phyloP scores from a whole-genome alignment of 2,888 invertebrate species.

The Drosophila rellima region DNA sequence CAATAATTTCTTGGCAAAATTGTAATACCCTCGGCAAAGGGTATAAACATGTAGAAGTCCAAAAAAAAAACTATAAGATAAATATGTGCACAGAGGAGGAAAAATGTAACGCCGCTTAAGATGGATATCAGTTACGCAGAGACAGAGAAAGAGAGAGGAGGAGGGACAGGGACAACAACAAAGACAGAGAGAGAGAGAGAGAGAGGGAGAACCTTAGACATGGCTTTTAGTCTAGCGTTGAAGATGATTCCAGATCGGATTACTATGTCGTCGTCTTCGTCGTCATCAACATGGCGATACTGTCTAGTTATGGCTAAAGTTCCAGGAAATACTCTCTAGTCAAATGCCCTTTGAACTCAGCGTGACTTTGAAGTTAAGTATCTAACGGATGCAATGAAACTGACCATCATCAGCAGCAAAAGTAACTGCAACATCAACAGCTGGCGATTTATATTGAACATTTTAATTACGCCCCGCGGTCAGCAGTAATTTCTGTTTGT shows the following conservation, averaged over 20 bases:
- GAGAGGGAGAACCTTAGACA: neutral
- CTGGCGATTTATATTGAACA: slow-evolving; percentile 71
- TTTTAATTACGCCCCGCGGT: slow-evolving; percentile 71
- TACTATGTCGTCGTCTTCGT: slow-evolving; percentile 1
- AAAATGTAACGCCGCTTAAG: slow-evolving; percentile 74
- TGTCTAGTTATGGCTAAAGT: slow-evolving; percentile 18
- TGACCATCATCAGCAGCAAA: slow-evolving; percentile 1
- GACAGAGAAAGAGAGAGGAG: slow-evolving; percentile 7
- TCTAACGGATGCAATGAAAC: slow-evolving; percentile 16
- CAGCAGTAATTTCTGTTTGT: slow-evolving; percentile 54
- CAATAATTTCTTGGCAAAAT: no score
- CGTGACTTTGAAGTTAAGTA: slow-evolving; percentile 13
- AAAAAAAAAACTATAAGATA: slow-evolving; percentile 25
- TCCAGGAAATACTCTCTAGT: slow-evolving; percentile 16
- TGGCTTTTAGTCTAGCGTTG: slow-evolving; percentile 1
- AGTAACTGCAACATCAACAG: neutral
- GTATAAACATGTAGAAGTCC: slow-evolving; percentile 8
- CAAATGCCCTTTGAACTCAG: slow-evolving; percentile 21
- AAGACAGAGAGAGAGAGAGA: neutral
- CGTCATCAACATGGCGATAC: neutral
- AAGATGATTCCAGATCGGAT: slow-evolving; percentile 15
- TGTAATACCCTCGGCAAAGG: neutral
- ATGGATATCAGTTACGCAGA: slow-evolving; percentile 77
- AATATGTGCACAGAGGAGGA: slow-evolving; percentile 42
- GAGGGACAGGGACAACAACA: neutral